phyloP scores from a whole-genome alignment of 2,113 vertebrate genomes.

The Stegastes partitus region DNA sequence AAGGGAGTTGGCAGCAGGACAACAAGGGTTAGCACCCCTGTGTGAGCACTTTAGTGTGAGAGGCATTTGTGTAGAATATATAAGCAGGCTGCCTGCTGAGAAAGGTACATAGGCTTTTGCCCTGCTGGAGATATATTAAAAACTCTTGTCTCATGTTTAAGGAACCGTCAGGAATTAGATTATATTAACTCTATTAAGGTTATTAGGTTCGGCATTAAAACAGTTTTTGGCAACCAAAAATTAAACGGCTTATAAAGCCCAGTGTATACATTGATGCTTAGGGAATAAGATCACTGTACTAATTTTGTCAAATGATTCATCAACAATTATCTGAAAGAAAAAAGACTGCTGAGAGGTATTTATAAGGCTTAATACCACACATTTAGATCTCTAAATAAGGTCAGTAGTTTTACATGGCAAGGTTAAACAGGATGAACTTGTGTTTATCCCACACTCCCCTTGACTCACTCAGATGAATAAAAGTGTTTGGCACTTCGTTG shows the following conservation, averaged over 20 bases:
- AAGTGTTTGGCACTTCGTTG: slow-evolving; percentile 22
- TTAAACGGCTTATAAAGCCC: slow-evolving; percentile 71
- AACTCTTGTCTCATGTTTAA: slow-evolving; percentile 67
- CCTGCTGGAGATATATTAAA: slow-evolving; percentile 65
- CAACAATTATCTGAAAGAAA: slow-evolving; percentile 49
- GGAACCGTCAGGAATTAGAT: slow-evolving; percentile 74
- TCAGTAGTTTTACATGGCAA: slow-evolving; percentile 47
- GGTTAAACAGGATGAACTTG: slow-evolving; percentile 43
- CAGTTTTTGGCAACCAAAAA: slow-evolving; percentile 75
- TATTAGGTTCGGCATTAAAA: slow-evolving; percentile 72
- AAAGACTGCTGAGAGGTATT: slow-evolving; percentile 55
- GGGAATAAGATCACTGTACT: slow-evolving; percentile 62
- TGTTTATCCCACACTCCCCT: slow-evolving; percentile 53
- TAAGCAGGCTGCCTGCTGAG: slow-evolving; percentile 59
- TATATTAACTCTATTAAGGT: slow-evolving; percentile 65
- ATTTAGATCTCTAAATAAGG: slow-evolving; percentile 46
- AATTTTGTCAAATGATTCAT: slow-evolving; percentile 71
- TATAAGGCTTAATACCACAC: slow-evolving; percentile 53
- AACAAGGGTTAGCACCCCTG: slow-evolving; percentile 47
- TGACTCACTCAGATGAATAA: slow-evolving; percentile 39
- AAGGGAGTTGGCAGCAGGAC: slow-evolving; percentile 54
- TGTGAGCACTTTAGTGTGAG: slow-evolving; percentile 56
- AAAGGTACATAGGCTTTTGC: slow-evolving; percentile 41
- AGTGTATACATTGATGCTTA: slow-evolving; percentile 60
- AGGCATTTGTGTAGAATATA: slow-evolving; percentile 61